These are phyloP conservation scores for Heliocidaris tuberculata DNA, from an alignment of 35 echinoderm and acorn worm genomes.

Conservation along the genomic window DNA sequence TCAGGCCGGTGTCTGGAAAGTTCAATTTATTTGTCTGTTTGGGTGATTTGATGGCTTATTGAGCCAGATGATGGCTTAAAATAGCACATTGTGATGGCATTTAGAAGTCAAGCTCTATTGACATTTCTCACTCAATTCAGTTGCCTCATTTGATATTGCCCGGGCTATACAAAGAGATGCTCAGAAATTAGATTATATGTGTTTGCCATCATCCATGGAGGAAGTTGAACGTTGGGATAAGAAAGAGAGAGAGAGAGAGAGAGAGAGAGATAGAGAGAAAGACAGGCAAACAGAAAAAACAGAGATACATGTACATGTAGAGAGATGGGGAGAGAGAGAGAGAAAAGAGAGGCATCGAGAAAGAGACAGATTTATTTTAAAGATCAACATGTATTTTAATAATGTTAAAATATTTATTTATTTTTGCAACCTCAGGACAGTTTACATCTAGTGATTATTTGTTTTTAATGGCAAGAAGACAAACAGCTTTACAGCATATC, in stretches of 20 bases:
- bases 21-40: conserved; percentile 14
- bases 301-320: too few relatives aligned
- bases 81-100: not conserved
- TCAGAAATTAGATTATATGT: not conserved
- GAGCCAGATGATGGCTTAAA: not conserved
- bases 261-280: too few relatives aligned
- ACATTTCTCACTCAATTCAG: not conserved
- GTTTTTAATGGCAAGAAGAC: too few relatives aligned
- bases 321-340: not conserved
- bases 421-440: too few relatives aligned
- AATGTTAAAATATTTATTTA: too few relatives aligned
- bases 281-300: not conserved
- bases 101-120: not conserved
- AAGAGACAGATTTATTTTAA: not conserved
- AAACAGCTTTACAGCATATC: too few relatives aligned
- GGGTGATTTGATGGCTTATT: conserved; percentile 3
- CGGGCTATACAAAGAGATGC: not conserved
- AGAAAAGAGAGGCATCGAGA: not conserved
- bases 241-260: not conserved
- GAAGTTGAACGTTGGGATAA: not conserved
- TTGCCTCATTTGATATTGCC: not conserved
- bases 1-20: not conserved
- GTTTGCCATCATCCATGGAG: not conserved
- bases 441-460: too few relatives aligned
- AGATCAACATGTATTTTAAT: too few relatives aligned